Conservation (phyloP, 2,113 vertebrate species). For the Pelecanus crispus region DNA sequence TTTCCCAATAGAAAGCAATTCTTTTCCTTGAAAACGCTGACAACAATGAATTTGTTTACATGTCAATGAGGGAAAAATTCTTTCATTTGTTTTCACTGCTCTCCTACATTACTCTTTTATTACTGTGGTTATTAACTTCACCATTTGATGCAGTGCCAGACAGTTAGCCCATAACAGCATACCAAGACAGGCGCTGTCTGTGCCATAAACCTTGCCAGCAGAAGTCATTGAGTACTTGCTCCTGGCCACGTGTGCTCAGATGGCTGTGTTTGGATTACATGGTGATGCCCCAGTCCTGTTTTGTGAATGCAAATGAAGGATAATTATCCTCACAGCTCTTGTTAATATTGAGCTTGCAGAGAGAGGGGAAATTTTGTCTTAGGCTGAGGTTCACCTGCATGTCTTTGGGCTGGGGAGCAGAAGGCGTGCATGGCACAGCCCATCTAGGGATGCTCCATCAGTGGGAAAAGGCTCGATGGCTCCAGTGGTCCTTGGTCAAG, state of each 20-base stretch:
- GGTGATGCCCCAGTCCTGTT: neutral
- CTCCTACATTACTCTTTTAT: neutral
- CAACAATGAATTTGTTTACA: slow-evolving; percentile 32
- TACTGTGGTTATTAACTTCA: neutral
- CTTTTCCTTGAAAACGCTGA: neutral
- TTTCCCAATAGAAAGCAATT: slow-evolving; percentile 25
- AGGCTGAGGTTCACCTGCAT: neutral
- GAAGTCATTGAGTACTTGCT: neutral
- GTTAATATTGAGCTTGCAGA: neutral
- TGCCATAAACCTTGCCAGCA: neutral
- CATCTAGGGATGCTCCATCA: neutral
- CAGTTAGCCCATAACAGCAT: neutral
- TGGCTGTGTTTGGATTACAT: neutral
- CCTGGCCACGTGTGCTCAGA: fast-evolving
- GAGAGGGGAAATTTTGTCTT: neutral
- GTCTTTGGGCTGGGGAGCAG: neutral
- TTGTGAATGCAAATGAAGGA: neutral
- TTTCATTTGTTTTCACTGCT: neutral
- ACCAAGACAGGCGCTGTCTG: neutral
- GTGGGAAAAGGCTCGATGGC: neutral
- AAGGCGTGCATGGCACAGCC: neutral
- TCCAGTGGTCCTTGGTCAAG: neutral
- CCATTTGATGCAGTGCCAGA: neutral
- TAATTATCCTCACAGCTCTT: neutral
- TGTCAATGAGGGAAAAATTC: neutral